A percentile compares a stretch with the other conserved stretches of the same genome.
phyloP scores from a whole-genome alignment of 2,797 vertebrate genomes.

The Chloroceryle inda region DNA sequence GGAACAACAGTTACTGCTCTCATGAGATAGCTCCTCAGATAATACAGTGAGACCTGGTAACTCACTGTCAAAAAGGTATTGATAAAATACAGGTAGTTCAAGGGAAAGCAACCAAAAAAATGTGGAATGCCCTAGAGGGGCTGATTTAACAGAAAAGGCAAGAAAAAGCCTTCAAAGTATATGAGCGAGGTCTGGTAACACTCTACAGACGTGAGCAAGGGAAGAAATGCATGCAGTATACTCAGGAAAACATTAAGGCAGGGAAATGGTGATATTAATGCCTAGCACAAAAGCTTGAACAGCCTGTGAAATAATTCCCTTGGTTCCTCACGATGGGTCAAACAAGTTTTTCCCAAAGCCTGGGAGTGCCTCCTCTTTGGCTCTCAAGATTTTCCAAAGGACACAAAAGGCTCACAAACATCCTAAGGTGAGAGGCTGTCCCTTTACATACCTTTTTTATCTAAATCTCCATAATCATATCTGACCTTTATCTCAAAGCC shows the following conservation, averaged over 20 bases:
- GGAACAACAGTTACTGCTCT: neutral
- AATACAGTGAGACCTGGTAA: neutral
- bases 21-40: neutral
- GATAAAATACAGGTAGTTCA: neutral
- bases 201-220: neutral
- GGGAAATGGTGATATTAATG: neutral
- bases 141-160: neutral
- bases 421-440: neutral
- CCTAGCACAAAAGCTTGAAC: neutral
- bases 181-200: neutral
- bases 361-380: neutral
- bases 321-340: neutral
- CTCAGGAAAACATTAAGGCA: neutral
- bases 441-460: neutral
- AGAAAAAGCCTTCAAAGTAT: neutral
- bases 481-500: neutral
- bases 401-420: neutral
- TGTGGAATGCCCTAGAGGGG: neutral
- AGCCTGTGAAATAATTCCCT: neutral
- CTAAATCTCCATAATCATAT: neutral
- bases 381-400: neutral
- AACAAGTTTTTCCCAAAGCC: neutral
- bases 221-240: neutral
- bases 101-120: neutral
- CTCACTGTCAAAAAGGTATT: neutral